Percentiles rank a stretch among this genome's conserved stretches.
phyloP scores from a whole-genome alignment of 2,888 invertebrate species.

The Ditula angustiorana region DNA sequence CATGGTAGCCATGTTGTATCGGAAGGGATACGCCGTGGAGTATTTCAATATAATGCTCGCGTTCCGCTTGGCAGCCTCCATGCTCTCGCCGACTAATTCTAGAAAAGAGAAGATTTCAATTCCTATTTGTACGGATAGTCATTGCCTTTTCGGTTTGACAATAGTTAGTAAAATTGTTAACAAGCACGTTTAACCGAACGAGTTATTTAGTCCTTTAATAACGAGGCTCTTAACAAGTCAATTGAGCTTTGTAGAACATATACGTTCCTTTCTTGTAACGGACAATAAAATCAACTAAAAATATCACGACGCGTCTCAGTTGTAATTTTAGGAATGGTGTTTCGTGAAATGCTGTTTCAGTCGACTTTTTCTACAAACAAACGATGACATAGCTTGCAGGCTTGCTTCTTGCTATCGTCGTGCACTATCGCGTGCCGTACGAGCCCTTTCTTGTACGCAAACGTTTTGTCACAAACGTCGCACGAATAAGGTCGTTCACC shows the following conservation, averaged over 20 bases:
- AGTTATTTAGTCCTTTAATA: not conserved
- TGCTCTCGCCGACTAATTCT: slow-evolving; percentile 26
- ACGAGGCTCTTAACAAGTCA: too few relatives aligned
- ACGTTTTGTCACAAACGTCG: not conserved
- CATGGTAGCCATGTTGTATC: not conserved
- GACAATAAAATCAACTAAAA: too few relatives aligned
- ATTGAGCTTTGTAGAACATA: too few relatives aligned
- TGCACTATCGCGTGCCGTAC: slow-evolving; percentile 2
- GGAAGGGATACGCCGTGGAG: slow-evolving; percentile 38
- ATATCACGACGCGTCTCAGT: not conserved
- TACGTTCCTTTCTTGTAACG: too few relatives aligned
- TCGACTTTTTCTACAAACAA: slow-evolving; percentile 13
- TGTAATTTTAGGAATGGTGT: slow-evolving; percentile 3
- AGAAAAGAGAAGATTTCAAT: slow-evolving; percentile 39
- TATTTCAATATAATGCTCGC: slow-evolving; percentile 22
- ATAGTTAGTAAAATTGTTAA: not conserved
- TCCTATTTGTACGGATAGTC: slow-evolving; percentile 20
- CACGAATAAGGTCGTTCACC: slow-evolving; percentile 1
- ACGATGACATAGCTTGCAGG: slow-evolving; percentile 14
- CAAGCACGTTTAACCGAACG: not conserved
- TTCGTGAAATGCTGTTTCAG: slow-evolving; percentile 12
- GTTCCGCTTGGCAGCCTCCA: slow-evolving; percentile 26
- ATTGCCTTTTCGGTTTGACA: not conserved
- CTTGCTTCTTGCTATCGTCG: slow-evolving; percentile 10
- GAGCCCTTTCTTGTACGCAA: not conserved